Percentiles rank a stretch among this genome's conserved stretches.
phyloP scores from a whole-genome alignment of 2,888 invertebrate genomes.

The Lycophotia porphyrea region DNA sequence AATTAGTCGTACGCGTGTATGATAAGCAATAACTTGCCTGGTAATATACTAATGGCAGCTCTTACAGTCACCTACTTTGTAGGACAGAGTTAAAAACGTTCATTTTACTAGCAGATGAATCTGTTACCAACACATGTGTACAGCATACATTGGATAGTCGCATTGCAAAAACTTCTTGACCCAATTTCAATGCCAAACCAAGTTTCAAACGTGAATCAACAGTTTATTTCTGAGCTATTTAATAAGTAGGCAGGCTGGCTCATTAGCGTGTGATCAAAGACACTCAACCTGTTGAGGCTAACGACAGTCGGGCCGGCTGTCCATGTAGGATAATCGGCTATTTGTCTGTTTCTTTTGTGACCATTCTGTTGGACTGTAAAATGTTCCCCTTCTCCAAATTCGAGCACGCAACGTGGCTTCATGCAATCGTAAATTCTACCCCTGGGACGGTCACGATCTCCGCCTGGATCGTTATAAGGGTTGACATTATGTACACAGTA shows the following conservation, averaged over 20 bases:
- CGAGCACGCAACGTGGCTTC: conserved; percentile 67
- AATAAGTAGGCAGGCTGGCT: conserved; percentile 49
- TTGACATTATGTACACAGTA: conserved; percentile 60
- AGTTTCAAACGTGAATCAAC: conserved; percentile 63
- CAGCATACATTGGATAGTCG: neutral
- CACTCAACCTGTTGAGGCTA: conserved; percentile 73
- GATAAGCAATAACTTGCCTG: neutral
- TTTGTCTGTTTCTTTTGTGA: conserved; percentile 61
- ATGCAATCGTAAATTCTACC: conserved; percentile 73
- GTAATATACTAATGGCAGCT: conserved; percentile 5
- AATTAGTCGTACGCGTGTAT: conserved; percentile 37
- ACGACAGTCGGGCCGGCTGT: conserved; percentile 32
- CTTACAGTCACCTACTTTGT: neutral
- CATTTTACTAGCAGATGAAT: neutral
- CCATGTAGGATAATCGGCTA: conserved; percentile 59
- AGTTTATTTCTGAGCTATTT: conserved; percentile 64
- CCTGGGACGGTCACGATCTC: conserved; percentile 66
- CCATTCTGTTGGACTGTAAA: conserved; percentile 42
- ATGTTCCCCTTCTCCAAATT: conserved; percentile 55
- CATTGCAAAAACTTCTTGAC: conserved; percentile 33
- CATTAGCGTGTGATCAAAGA: conserved; percentile 65
- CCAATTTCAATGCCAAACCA: conserved; percentile 34
- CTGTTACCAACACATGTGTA: conserved; percentile 6
- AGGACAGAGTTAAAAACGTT: neutral
- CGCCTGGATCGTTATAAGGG: conserved; percentile 63